Base-by-base conservation (phyloP, 2,888 invertebrate genomes). In the Heteromurus nitidus region DNA sequence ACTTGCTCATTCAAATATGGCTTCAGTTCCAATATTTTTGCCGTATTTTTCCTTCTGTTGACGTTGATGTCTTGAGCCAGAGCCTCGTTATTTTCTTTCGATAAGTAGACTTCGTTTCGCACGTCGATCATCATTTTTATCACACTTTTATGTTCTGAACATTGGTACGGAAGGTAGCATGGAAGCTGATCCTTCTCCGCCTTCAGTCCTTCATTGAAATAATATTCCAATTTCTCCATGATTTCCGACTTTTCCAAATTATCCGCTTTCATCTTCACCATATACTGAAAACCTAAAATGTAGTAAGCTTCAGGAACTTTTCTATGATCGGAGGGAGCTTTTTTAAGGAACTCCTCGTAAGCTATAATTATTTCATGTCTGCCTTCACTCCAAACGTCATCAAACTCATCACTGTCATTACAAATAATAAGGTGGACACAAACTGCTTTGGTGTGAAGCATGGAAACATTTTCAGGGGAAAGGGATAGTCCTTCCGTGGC, bases 101-200 rank as follows among this genome's bases (percentile, higher is more conserved):
- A 3, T 18, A 9, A 2, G 1, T 1, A n/a, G 1, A 3, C 20
- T 31, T 62, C 36, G 1, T 31, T 5, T 20, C n/a, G 36, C n/a
- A n/a, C n/a, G n/a, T n/a, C n/a, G n/a, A n/a, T n/a, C n/a, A n/a
- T n/a, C n/a, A n/a, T n/a, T 11, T 53, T 28, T 16, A n/a, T 9
- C 13, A 3, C 5, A n/a, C 18, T 2, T 31, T 62, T 62, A 2
- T 3, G 7, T 18, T 20, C 20, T 18, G 62, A 31, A 20, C 31
- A 24, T 3, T 26, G 30, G 26, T 67, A 67, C 3, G 65, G 65
- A 42, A 67, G 26, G 18, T 50, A 68, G 53, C 30, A 50, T 5
- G 50, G n/a, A 0, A 70, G 24, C 26, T 55, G 70, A 26, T n/a
- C 11, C 7, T 58, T 70, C n/a, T 42, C n/a, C n/a, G 44, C 24